A percentile compares a stretch with the other conserved stretches of the same genome.
These are phyloP conservation scores for Trididemnum clinides DNA, from an alignment of 23 tunicate genomes.

Conservation along the genomic window DNA sequence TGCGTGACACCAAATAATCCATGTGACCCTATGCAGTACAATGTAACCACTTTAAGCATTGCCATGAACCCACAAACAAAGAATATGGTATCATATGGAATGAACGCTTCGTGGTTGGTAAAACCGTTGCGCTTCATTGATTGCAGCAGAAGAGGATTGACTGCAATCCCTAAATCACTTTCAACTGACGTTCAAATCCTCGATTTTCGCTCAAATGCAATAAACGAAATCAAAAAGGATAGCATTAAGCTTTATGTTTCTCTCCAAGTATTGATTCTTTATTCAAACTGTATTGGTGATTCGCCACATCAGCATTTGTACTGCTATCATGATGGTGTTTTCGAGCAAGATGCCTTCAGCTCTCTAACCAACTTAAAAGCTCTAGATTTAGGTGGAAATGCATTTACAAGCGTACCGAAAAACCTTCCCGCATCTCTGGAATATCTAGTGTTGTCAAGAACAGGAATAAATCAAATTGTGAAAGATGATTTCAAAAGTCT, in stretches of 20 bases:
- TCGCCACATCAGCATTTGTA: neutral
- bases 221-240: neutral
- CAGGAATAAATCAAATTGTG: neutral
- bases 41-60: neutral
- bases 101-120: neutral
- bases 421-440: slow-evolving; percentile 1
- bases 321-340: neutral
- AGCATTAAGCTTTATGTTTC: neutral
- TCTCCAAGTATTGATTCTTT: neutral
- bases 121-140: neutral
- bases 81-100: too few relatives aligned
- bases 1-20: neutral
- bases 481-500: neutral
- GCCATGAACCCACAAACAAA: neutral
- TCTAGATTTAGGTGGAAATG: neutral
- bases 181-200: neutral
- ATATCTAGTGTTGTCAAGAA: neutral
- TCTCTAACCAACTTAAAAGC: neutral
- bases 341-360: neutral
- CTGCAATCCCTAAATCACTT: neutral
- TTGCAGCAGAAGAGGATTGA: slow-evolving; percentile 6
- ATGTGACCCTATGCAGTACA: slow-evolving; percentile 1
- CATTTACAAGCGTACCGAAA: neutral
- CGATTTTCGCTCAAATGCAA: neutral
- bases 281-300: neutral